Evolutionary conservation across 1,140 invertebrate genomes (phyloP), one percentile per base, ranked within the genome.

Genomic region (Drosophila parabipectinata): DNA sequence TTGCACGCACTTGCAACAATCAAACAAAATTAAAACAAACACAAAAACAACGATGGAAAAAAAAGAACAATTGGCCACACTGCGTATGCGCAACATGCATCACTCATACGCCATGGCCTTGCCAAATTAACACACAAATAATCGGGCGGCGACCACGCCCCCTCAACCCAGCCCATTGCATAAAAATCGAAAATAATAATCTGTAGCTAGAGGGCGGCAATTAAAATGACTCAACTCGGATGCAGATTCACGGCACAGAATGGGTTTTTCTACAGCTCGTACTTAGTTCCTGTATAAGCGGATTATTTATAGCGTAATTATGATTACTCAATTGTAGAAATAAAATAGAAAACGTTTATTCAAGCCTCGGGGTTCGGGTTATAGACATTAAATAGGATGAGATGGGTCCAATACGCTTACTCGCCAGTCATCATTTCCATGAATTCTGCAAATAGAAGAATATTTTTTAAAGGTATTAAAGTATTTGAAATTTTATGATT

Each of bases 371-470:
- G 63, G 26, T 14, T 56, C 12, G 39, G 50, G n/a, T 32, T 39
- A 15, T 68, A 57, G 66, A 55, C 66, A 69, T 41, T 68, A 56
- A 37, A 56, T 56, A 24, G 28, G 26, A 50, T 15, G 18, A 15
- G 64, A 50, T 66, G 71, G 18, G 30, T 68, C 39, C 34, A 50
- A 14, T 15, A 12, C 7, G 59, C 75, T 95, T 96, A 96, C 95
- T 97, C 96, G 92, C 97, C 97, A 68, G 97, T 97, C 97, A 98
- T 98, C 97, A 98, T 98, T 92, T 97, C 97, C 97, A 98, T 97
- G 93, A 98, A 98, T 94, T 98, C 97, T 97, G 94, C 64, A 96
- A 96, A 84, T 51, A 57, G 30, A 69, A 59, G 15, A 71, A 47
- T 44, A 6, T 14, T 24, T 21, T 24, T 7, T 44, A 18, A 44